These are phyloP conservation scores for Teinopalpus imperialis DNA, from an alignment of 2,888 invertebrate genomes.

Conservation along the genomic window DNA sequence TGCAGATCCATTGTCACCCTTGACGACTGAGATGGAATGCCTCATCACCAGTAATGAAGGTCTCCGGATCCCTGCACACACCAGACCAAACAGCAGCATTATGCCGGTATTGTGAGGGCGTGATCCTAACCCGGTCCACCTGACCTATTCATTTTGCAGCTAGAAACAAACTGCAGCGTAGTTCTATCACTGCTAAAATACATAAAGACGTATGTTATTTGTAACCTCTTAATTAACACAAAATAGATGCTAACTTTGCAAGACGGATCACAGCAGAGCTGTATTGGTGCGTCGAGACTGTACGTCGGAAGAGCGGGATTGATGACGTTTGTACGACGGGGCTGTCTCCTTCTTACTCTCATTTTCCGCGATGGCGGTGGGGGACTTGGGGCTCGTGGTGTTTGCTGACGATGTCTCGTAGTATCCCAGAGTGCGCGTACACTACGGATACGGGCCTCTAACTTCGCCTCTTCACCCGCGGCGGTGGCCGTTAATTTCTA, in stretches of 20 bases:
- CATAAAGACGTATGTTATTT: too few relatives aligned
- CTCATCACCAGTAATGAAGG: too few relatives aligned
- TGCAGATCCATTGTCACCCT: too few relatives aligned
- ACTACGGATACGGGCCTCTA: slow-evolving; percentile 55
- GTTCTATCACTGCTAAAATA: too few relatives aligned
- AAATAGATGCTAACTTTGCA: slow-evolving; percentile 42
- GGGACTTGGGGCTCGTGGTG: slow-evolving; percentile 48
- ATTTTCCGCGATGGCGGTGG: slow-evolving; percentile 63
- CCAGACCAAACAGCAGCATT: too few relatives aligned
- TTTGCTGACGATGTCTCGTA: slow-evolving; percentile 31
- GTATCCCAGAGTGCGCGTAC: slow-evolving; percentile 56
- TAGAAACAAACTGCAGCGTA: too few relatives aligned
- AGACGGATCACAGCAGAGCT: slow-evolving; percentile 66
- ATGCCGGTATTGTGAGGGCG: too few relatives aligned
- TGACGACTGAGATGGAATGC: too few relatives aligned
- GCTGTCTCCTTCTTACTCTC: slow-evolving; percentile 66
- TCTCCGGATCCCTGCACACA: too few relatives aligned
- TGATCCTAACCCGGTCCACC: too few relatives aligned
- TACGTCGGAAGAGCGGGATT: slow-evolving; percentile 61
- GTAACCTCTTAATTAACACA: not conserved
- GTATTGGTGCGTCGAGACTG: slow-evolving; percentile 61
- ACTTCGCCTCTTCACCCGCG: slow-evolving; percentile 51
- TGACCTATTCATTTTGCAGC: too few relatives aligned
- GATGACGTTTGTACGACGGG: slow-evolving; percentile 50
- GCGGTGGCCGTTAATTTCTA: slow-evolving; percentile 61